Base-by-base conservation (phyloP, 2,888 invertebrate genomes). In the Drosophila mulleri region DNA sequence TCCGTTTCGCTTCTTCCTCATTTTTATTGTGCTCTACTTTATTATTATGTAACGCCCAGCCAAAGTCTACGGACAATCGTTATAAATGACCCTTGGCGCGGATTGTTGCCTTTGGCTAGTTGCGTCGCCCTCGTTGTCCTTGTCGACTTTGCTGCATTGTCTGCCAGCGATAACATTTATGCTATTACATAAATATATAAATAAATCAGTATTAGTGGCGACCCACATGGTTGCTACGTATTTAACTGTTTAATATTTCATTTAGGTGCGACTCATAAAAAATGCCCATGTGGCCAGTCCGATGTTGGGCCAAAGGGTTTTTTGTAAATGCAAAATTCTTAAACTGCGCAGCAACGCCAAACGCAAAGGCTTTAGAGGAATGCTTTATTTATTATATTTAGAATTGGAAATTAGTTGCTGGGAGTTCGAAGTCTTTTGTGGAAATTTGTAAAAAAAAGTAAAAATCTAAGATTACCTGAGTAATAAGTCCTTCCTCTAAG, bases 71-170 rank as follows among this genome's bases (percentile, higher is more conserved):
- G 57, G 69, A 47, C 62, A 72, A 80, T 87, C 90, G 76, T 87
- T 90, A 90, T 87, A 87, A 87, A 87, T 87, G 90, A 89, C 90
- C 90, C 73, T 83, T 86, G 75, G 82, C 67, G 60, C 61, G 69
- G 67, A 69, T 42, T 61, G 59, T 37, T 61, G 61, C 53, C 56
- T 67, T 69, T 48, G 64, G 47, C 60, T 67, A 72, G 76, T 72
- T 83, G 47, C 56, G 26, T 60, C 52, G 47, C 60, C 53, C 61
- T 62, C 44, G 64, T 44, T 68, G 70, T 67, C 58, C 63, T 67
- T 54, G 61, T 65, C 67, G 67, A 67, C 67, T 66, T 72, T 67
- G 35, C 67, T 67, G 72, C 72, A 72, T 83, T 86, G 88, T 89
- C 74, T 67, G 76, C 72, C 52, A 67, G 78, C 87, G 86, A 87